Evolutionary conservation across 2,113 vertebrate species (phyloP).

Genomic region (Perccottus glenii): DNA sequence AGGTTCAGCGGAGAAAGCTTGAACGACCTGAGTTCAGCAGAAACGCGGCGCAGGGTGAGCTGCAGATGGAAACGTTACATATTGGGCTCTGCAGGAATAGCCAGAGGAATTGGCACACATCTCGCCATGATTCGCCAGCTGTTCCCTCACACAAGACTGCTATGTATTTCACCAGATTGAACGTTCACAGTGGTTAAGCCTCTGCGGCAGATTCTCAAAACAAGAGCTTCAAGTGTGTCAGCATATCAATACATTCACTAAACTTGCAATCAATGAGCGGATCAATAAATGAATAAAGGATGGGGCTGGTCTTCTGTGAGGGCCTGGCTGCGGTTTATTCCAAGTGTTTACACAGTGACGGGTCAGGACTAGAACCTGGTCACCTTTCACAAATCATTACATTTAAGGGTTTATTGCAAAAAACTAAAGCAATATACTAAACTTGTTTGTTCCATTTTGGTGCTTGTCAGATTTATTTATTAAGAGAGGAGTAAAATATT

Average conservation of each 20-base stretch:
- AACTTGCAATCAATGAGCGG: conserved; percentile 16
- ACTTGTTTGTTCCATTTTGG: too few relatives aligned
- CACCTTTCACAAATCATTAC: neutral
- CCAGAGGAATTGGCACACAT: conserved; percentile 55
- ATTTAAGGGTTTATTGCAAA: too few relatives aligned
- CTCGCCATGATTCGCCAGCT: conserved; percentile 39
- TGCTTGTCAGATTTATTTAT: too few relatives aligned
- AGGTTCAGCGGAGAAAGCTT: conserved; percentile 29
- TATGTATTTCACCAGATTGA: conserved; percentile 1
- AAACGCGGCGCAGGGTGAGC: conserved; percentile 30
- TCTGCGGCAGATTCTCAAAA: conserved; percentile 15
- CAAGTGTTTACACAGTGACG: neutral
- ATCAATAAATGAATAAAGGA: conserved; percentile 19
- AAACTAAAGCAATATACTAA: too few relatives aligned
- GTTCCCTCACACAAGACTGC: conserved; percentile 37
- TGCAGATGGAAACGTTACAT: conserved; percentile 54
- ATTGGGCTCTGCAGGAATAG: conserved; percentile 54
- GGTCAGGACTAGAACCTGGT: neutral
- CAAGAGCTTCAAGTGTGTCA: conserved; percentile 12
- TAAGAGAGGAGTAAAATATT: too few relatives aligned
- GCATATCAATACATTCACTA: conserved; percentile 29
- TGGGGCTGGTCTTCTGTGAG: neutral
- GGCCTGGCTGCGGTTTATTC: neutral
- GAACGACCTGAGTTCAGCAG: conserved; percentile 40
- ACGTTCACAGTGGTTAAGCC: neutral